Base-by-base conservation (phyloP, 2,888 invertebrate genomes). In the Orchesella flavescens region DNA sequence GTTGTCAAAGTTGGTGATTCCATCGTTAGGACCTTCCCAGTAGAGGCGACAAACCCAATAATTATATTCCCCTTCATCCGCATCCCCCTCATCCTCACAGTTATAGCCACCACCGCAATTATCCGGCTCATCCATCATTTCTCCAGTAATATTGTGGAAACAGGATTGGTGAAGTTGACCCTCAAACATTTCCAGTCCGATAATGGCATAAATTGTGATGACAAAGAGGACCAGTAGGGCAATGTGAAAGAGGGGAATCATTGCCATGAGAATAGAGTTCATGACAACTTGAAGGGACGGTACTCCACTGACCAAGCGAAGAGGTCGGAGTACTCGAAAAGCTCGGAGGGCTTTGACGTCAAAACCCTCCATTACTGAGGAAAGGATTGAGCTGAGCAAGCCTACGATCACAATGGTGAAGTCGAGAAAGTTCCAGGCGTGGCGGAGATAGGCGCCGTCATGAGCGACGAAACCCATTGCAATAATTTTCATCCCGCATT, bases 1-100 rank as follows among this genome's bases (percentile, higher is more conserved):
- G 89, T 93, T 93, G 89, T 93, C 93, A 89, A 93, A 93, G 89
- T 93, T 93, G 17, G 93, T 93, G 87, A 93, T 93, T 74, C 93
- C 93, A 86, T 91, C 90, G 87, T 91, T 91, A 15, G 91, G 91
- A 10, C 91, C 91, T 80, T 89, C 89, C 90, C 90, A 91, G 24
- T 88, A 88, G 4, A 86, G 88, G 13, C 88, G 83, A 81, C 90
- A 90, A 10, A 86, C 86, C 72, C 79, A 89, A 44, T 77, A 59
- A 17, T 65, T 57, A 23, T 80, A 75, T 19, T 71, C 78, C 9
- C 68, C 82, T 55, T 76, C 80, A 15, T 79, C 81, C 3, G 69
- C 59, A 13, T 83, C 77, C 61, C 88, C 88, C 10, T 66, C 44
- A 15, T 85, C 85, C 66, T 88, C 88, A 73, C 88, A 88, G 57